Evolutionary conservation across 2,797 vertebrate genomes (phyloP).

Genomic region (Pelobates cultripes): DNA sequence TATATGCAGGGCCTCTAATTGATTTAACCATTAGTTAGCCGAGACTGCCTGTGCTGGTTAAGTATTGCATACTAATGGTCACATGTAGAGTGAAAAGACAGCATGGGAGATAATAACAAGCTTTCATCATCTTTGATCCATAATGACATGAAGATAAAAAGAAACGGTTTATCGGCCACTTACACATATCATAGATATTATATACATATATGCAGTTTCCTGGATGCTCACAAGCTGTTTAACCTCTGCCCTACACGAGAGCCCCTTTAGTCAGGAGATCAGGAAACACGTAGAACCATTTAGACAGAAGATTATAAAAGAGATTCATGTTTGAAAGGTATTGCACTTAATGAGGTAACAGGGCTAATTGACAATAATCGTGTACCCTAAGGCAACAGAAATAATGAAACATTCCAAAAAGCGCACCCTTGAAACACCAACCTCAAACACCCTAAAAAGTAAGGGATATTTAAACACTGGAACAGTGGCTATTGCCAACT

Average conservation of each 20-base stretch:
- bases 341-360: not conserved
- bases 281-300: not conserved
- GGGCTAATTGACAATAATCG: not conserved
- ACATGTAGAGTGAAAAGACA: not conserved
- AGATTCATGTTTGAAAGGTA: not conserved
- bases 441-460: too few species aligned
- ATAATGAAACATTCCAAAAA: too few species aligned
- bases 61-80: not conserved
- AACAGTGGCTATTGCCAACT: too few species aligned
- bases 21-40: not conserved
- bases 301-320: not conserved
- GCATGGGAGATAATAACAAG: not conserved
- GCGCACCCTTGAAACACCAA: too few species aligned
- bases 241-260: not conserved
- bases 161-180: not conserved
- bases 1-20: not conserved
- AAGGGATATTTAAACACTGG: too few species aligned
- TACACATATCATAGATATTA: not conserved
- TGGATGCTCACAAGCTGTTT: slow-evolving; percentile 1
- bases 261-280: not conserved
- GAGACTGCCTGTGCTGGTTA: not conserved
- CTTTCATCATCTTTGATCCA: not conserved
- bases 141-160: not conserved
- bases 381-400: too few species aligned
- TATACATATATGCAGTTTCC: not conserved